Evolutionary conservation across 2,797 vertebrate genomes (phyloP), one percentile per base, ranked within the genome.

Genomic region (Lindbergichthys nudifrons): DNA sequence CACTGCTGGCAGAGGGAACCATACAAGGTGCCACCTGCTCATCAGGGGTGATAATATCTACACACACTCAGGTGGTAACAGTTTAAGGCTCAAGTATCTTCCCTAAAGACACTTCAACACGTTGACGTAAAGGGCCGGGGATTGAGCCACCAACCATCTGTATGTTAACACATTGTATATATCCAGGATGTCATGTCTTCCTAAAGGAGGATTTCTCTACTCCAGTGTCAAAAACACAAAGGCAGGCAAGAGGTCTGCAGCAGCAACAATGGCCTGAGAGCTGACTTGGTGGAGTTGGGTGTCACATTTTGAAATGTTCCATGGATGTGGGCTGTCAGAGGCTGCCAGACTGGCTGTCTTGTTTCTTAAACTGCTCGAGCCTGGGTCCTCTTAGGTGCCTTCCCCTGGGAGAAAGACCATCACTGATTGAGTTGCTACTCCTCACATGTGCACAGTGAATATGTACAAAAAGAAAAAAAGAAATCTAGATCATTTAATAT

Each of bases 251-350:
- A 13, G 36, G 56, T 50, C 41, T 26, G 45, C 42, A 69, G 46
- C n/a, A 59, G 51, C 64, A 54, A 70, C 71, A 79, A 73, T 72
- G 76, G 67, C 58, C 74, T 51, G 51, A 65, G 50, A 76, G 67
- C 60, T 5, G 62, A 46, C 72, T 21, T 69, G 46, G 65, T 30
- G 68, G 67, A 75, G 77, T 62, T 75, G 60, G 54, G 62, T 77
- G 65, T 86, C 81, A 73, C 51, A 63, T 68, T 81, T 77, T 62
- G 79, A 80, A 67, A 64, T 39, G 78, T 77, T 83, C 73, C 62
- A 51, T 71, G 52, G 56, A 63, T 52, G 54, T 36, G 48, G 48
- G 64, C 79, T 84, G 84, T 88, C 83, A 85, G 42, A 50, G 58
- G 65, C 52, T 73, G 67, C 61, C 75, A 50, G 63, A 73, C 30